Percentiles rank a stretch among this genome's conserved stretches.
phyloP scores from a whole-genome alignment of 2,888 invertebrate species.

The Sipunculus nudus region DNA sequence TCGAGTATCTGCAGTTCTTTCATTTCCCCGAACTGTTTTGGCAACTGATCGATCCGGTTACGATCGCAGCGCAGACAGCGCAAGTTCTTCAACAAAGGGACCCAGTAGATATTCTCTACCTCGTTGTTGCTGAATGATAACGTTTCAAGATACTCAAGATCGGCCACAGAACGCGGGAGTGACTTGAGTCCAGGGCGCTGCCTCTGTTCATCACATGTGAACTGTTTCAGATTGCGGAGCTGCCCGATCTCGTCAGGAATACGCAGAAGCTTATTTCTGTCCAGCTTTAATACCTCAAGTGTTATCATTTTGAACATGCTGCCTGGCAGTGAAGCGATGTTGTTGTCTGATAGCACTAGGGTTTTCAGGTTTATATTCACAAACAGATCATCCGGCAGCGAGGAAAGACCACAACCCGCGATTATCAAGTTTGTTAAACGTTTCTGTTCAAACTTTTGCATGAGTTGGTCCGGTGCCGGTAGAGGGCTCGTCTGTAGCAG shows the following conservation, averaged over 20 bases:
- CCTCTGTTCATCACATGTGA: slow-evolving; percentile 42
- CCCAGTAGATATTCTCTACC: slow-evolving; percentile 40
- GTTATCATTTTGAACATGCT: slow-evolving; percentile 38
- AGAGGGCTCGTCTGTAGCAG: too few species aligned
- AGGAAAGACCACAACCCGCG: too few species aligned
- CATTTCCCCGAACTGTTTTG: slow-evolving; percentile 37
- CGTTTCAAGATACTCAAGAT: slow-evolving; percentile 36
- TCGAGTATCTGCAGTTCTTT: slow-evolving; percentile 38
- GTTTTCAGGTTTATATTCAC: slow-evolving; percentile 27
- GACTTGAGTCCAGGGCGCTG: slow-evolving; percentile 37
- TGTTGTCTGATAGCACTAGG: slow-evolving; percentile 41
- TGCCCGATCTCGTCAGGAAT: slow-evolving; percentile 41
- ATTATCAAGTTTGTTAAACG: too few species aligned
- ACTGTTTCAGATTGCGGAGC: slow-evolving; percentile 32
- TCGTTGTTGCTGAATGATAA: slow-evolving; percentile 45
- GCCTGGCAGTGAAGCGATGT: slow-evolving; percentile 33
- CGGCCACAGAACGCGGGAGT: slow-evolving; percentile 36
- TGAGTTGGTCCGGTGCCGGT: too few species aligned
- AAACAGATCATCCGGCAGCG: slow-evolving; percentile 25
- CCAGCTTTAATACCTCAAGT: slow-evolving; percentile 42
- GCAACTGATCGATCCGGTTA: slow-evolving; percentile 40
- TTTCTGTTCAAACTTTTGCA: too few species aligned
- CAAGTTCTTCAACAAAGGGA: slow-evolving; percentile 31
- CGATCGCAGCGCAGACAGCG: slow-evolving; percentile 37
- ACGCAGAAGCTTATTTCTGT: slow-evolving; percentile 40